Base-by-base conservation (phyloP, 2,888 invertebrate species). In the Tetragonisca angustula region DNA sequence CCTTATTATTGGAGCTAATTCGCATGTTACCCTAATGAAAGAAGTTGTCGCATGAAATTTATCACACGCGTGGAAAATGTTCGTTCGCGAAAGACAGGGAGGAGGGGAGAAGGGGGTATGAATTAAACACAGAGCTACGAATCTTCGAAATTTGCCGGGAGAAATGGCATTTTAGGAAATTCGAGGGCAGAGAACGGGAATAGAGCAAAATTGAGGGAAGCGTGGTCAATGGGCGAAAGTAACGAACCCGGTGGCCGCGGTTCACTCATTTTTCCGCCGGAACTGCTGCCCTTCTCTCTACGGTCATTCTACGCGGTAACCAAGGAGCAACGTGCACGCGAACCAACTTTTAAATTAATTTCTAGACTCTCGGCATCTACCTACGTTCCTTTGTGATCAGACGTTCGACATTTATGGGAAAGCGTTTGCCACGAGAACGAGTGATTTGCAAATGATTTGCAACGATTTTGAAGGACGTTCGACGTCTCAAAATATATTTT, bases 281-380 rank as follows among this genome's bases (percentile, higher is more conserved):
- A 67, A 73, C 49, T 6, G 5, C 52, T 43, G 72, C 27, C 9
- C 43, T 50, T 59, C 32, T 49, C 32, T n/a, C n/a, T 27, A 5
- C 11, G 52, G 54, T 27, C 49, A 43, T 65, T 54, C 36, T 19
- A 15, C n/a, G 21, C 11, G 43, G 67, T 49, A 17, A 19, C 67
- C 67, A n/a, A 24, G n/a, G 19, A 50, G 15, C 21, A 17, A 15
- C 36, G 54, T 36, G 43, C n/a, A 32, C 19, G n/a, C 70, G 64
- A 27, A 71, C 54, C 32, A 65, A 65, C 68, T 70, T 75, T 75
- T 72, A 73, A 77, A 71, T 77, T 77, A 77, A 77, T 77, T 71
- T 73, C 36, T 50, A 64, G 62, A 32, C 36, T n/a, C 24, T 27
- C 32, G 49, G 4, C 21, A 62, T 62, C 72, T n/a, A 32, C 49